These are phyloP conservation scores for Takifugu flavidus DNA, from an alignment of 2,113 vertebrate genomes.

Conservation along the genomic window DNA sequence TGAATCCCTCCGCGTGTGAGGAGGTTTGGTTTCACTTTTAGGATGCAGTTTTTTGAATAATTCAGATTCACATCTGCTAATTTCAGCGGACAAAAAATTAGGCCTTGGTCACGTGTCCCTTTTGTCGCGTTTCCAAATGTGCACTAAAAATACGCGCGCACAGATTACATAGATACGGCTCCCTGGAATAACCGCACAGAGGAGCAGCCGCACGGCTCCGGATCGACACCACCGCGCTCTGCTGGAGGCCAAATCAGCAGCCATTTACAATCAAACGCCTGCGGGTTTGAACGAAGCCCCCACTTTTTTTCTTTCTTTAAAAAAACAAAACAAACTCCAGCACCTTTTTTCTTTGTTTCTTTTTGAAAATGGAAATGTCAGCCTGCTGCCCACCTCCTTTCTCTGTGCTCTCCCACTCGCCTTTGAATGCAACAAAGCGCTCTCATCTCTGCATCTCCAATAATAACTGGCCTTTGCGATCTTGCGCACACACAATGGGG, in stretches of 20 bases:
- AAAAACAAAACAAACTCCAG: background rate
- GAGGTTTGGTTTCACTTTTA: background rate
- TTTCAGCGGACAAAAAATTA: background rate
- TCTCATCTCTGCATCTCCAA: conserved; percentile 26
- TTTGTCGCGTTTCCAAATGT: too few species aligned
- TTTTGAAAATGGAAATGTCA: conserved; percentile 38
- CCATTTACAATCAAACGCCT: conserved; percentile 52
- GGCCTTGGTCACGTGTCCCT: too few species aligned
- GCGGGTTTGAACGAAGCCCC: conserved; percentile 24
- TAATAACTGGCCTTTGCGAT: conserved; percentile 51
- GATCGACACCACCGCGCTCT: conserved; percentile 48
- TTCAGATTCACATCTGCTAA: conserved; percentile 9
- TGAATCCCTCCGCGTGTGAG: background rate
- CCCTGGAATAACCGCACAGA: conserved; percentile 28
- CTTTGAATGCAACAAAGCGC: conserved; percentile 51
- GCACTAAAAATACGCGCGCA: too few species aligned
- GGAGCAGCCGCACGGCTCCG: conserved; percentile 6
- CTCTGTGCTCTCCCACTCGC: conserved; percentile 18
- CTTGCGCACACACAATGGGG: conserved; percentile 12
- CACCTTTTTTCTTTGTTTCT: conserved; percentile 25
- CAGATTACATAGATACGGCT: conserved; percentile 9
- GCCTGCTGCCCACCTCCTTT: conserved; percentile 11
- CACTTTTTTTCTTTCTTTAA: conserved; percentile 22
- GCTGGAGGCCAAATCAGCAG: conserved; percentile 54
- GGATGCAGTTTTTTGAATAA: background rate